Conservation (phyloP, 1,140 invertebrate genomes). For the Drosophila punjabiensis region DNA sequence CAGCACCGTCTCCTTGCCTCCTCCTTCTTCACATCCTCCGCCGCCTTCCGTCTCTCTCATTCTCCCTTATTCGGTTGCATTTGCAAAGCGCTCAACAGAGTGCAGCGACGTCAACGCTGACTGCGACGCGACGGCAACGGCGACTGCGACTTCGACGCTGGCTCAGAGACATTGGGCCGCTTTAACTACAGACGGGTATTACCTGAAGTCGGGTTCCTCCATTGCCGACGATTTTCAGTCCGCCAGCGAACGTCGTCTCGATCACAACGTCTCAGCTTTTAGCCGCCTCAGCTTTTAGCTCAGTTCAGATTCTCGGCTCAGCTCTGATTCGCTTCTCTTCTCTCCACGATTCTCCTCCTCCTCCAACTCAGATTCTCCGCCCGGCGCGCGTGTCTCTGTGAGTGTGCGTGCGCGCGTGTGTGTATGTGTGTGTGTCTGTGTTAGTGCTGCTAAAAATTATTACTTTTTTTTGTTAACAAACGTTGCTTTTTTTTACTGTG, state of each 20-base stretch:
- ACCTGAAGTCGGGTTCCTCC: slow-evolving; percentile 47
- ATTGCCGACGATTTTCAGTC: slow-evolving; percentile 51
- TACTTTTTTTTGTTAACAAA: slow-evolving; percentile 64
- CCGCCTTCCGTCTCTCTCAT: neutral
- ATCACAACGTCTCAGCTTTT: slow-evolving; percentile 55
- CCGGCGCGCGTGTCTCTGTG: slow-evolving; percentile 24
- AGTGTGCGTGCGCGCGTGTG: slow-evolving; percentile 20
- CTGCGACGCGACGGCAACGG: slow-evolving; percentile 1
- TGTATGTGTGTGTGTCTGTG: slow-evolving; percentile 33
- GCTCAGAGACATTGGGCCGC: slow-evolving; percentile 17
- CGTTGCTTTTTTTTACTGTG: slow-evolving; percentile 72
- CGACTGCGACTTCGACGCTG: slow-evolving; percentile 8
- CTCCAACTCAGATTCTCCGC: slow-evolving; percentile 31
- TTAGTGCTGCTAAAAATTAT: slow-evolving; percentile 68
- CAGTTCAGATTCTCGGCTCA: slow-evolving; percentile 23
- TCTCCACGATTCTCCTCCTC: slow-evolving; percentile 5
- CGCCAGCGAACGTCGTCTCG: slow-evolving; percentile 69
- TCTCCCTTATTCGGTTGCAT: slow-evolving; percentile 16
- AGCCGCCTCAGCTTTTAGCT: slow-evolving; percentile 16
- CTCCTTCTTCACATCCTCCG: slow-evolving; percentile 2
- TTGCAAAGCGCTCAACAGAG: slow-evolving; percentile 26
- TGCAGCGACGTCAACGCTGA: slow-evolving; percentile 12
- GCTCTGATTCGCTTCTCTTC: slow-evolving; percentile 8
- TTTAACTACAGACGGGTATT: slow-evolving; percentile 30
- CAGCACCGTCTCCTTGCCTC: slow-evolving; percentile 20